Percentiles rank a stretch among this genome's conserved stretches.
These are phyloP conservation scores for Cyclura pinguis DNA, from an alignment of 2,797 vertebrate genomes.

Conservation along the genomic window DNA sequence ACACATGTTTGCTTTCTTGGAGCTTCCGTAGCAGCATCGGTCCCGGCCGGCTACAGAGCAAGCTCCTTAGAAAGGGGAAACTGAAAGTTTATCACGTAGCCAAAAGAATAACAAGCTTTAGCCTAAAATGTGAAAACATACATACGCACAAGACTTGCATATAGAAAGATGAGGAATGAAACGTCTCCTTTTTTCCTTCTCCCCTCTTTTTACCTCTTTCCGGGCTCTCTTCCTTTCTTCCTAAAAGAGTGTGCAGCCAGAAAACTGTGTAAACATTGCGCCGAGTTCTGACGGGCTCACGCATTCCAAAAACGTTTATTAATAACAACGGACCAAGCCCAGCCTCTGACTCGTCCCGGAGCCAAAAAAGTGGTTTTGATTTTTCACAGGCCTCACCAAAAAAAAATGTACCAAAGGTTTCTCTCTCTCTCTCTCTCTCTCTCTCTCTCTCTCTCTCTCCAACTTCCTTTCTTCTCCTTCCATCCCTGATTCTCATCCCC, in stretches of 20 bases:
- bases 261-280: slow-evolving; percentile 30
- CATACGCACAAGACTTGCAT: no score
- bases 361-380: slow-evolving; percentile 1
- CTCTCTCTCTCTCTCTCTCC: background rate
- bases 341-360: background rate
- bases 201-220: slow-evolving; percentile 7
- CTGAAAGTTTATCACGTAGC: background rate
- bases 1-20: background rate
- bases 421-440: background rate
- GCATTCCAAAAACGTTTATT: slow-evolving; percentile 34
- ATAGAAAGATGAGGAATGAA: background rate
- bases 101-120: background rate
- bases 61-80: background rate
- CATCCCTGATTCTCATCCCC: background rate
- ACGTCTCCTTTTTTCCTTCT: background rate
- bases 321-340: slow-evolving; percentile 18
- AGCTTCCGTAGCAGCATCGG: background rate
- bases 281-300: background rate
- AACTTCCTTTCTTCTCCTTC: background rate
- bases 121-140: background rate
- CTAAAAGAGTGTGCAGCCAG: background rate
- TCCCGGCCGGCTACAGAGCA: background rate
- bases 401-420: background rate
- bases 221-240: slow-evolving; percentile 14
- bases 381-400: background rate